Conservation (phyloP, 2,797 vertebrate species). For the Chelidonichthys spinosus region DNA sequence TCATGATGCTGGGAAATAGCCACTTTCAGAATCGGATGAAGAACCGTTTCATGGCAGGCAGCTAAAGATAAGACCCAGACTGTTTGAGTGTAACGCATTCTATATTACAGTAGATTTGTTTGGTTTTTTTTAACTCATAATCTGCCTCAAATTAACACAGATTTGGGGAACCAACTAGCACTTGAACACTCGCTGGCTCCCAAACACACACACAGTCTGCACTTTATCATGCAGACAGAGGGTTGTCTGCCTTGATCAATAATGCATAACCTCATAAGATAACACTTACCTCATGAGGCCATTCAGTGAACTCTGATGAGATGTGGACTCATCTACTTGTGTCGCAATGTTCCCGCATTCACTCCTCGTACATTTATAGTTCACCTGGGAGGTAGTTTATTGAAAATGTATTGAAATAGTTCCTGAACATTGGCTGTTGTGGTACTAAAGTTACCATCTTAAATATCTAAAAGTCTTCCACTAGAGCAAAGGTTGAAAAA, state of each 20-base stretch:
- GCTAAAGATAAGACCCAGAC: constrained; percentile 1
- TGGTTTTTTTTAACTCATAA: not conserved
- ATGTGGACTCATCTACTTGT: not conserved
- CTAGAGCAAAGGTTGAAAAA: too few species aligned
- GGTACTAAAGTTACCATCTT: constrained; percentile 4
- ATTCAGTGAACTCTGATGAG: constrained; percentile 10
- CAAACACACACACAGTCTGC: constrained; percentile 1
- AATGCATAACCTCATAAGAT: constrained; percentile 28
- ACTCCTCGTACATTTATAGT: not conserved
- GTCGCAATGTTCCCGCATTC: not conserved
- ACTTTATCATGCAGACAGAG: constrained; percentile 25
- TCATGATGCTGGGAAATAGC: constrained; percentile 47
- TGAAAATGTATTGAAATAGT: not conserved
- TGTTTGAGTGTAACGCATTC: not conserved
- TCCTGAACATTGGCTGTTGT: not conserved
- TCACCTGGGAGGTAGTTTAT: not conserved
- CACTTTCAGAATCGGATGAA: constrained; percentile 40
- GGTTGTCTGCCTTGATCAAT: constrained; percentile 42
- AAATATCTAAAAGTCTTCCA: not conserved
- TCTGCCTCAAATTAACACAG: constrained; percentile 21
- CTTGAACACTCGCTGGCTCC: constrained; percentile 22
- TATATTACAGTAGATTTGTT: constrained; percentile 1
- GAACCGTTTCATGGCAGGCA: constrained; percentile 17
- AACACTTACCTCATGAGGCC: not conserved
- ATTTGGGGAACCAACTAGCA: constrained; percentile 6